phyloP scores from a whole-genome alignment of 2,113 vertebrate genomes.

The Pomatorhinus ruficollis region DNA sequence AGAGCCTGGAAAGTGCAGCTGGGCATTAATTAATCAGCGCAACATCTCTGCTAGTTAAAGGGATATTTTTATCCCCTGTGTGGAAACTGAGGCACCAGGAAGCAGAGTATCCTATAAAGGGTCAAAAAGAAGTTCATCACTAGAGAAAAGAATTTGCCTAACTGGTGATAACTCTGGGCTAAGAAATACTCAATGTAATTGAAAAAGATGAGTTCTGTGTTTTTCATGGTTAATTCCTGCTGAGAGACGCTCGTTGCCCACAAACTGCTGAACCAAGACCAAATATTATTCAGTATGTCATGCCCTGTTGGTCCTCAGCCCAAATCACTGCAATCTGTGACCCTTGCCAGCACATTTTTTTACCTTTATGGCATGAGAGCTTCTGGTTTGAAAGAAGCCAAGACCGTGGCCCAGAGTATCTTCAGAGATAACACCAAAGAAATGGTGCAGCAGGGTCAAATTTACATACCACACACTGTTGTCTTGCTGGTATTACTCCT shows the following conservation, averaged over 20 bases:
- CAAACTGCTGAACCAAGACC: not conserved
- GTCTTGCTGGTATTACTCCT: not conserved
- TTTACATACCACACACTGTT: not conserved
- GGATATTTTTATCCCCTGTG: not conserved
- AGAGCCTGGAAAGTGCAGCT: not conserved
- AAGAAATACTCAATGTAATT: not conserved
- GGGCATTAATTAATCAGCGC: not conserved
- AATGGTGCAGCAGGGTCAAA: not conserved
- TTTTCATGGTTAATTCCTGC: not conserved
- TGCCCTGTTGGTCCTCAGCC: not conserved
- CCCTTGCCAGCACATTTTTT: not conserved
- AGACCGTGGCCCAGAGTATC: not conserved
- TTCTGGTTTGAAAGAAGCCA: not conserved
- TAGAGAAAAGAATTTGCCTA: not conserved
- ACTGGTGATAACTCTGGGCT: not conserved
- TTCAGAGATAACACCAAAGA: not conserved
- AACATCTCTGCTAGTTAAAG: not conserved
- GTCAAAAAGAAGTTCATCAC: not conserved
- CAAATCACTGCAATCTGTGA: not conserved
- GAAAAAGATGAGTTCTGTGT: not conserved
- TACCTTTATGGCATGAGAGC: not conserved
- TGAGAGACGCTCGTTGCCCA: not conserved
- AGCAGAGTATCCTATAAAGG: not conserved
- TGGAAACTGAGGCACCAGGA: not conserved
- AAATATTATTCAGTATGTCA: not conserved